Base-by-base conservation (phyloP, 2,113 vertebrate species). In the Pogona vitticeps region DNA sequence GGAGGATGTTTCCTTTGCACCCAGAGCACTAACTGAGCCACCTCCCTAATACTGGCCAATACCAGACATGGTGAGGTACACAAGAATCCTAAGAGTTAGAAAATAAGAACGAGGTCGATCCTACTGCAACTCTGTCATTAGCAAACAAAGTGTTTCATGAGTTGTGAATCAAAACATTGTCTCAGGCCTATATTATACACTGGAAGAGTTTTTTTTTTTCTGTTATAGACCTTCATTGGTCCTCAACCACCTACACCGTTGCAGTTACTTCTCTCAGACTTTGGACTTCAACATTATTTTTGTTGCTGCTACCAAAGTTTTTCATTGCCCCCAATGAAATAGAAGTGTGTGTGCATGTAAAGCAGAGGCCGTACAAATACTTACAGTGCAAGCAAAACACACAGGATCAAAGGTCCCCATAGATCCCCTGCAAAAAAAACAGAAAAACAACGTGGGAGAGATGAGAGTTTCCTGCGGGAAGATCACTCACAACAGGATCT, bases 371-470 rank as follows among this genome's bases (percentile, higher is more conserved):
- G 8, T 56, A 3, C 1, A 28, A 87, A 76, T 96, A 98, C 98
- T 98, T 95, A 98, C 97, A 99, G 95, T 1, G 98, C 98, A 90
- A 99, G 97, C 0, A 97, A 97, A 23, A 99, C 99, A 94, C 98
- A 99, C 31, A 99, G 97, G 88, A 99, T 96, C 91, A 99, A 94
- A 3, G 99, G 99, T 56, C 98, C 99, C 99, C 99, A 99, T 56
- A 99, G 96, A 95, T 99, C 99, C 99, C 99, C 98, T 98, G 93
- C 0, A 89, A 94, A 12, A 38, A n/a, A 87, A 94, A 90, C 58
- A 38, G 9, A 88, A 71, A 85, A 78, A 82, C 6, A 20, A 56
- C 38, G 9, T 0, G 56, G 36, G n/a, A 52, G 7, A 3, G n/a
- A 28, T 68, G 1, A 21, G 2, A 13, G n/a, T 58, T 23, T 1